Conservation (phyloP, 1,140 invertebrate genomes). For the Pentalonia nigronervosa region DNA sequence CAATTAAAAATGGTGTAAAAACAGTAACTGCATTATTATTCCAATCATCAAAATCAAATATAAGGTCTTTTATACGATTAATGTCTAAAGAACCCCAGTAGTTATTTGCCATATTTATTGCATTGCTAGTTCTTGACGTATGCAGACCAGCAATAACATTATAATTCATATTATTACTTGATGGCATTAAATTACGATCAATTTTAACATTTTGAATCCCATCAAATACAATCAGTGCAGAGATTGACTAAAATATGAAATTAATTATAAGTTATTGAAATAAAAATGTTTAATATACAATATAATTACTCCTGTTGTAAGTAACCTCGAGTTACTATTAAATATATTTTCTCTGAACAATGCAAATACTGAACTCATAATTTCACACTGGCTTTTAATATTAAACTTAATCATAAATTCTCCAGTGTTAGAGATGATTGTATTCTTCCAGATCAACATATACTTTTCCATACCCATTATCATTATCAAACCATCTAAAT, state of each 20-base stretch:
- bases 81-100: slow-evolving; percentile 91
- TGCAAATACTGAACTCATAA: slow-evolving; percentile 82
- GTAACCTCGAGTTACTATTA: slow-evolving; percentile 72
- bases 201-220: slow-evolving; percentile 94
- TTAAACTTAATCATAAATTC: slow-evolving; percentile 88
- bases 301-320: slow-evolving; percentile 60
- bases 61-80: slow-evolving; percentile 77
- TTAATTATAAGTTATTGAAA: not conserved
- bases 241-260: slow-evolving; percentile 67
- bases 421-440: slow-evolving; percentile 82
- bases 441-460: slow-evolving; percentile 77
- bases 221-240: slow-evolving; percentile 88
- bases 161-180: slow-evolving; percentile 87
- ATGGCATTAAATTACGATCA: slow-evolving; percentile 85
- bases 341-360: slow-evolving; percentile 82
- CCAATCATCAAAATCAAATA: slow-evolving; percentile 99
- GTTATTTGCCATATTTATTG: slow-evolving; percentile 88
- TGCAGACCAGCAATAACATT: slow-evolving; percentile 91
- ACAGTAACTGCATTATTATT: slow-evolving; percentile 94
- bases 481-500: slow-evolving; percentile 76
- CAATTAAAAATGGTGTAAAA: slow-evolving; percentile 86
- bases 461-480: slow-evolving; percentile 97
- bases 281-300: not conserved
- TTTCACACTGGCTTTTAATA: slow-evolving; percentile 92
- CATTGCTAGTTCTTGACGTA: slow-evolving; percentile 86